Evolutionary conservation across 2,888 invertebrate species (phyloP).

Genomic region (Sturmia bella): DNA sequence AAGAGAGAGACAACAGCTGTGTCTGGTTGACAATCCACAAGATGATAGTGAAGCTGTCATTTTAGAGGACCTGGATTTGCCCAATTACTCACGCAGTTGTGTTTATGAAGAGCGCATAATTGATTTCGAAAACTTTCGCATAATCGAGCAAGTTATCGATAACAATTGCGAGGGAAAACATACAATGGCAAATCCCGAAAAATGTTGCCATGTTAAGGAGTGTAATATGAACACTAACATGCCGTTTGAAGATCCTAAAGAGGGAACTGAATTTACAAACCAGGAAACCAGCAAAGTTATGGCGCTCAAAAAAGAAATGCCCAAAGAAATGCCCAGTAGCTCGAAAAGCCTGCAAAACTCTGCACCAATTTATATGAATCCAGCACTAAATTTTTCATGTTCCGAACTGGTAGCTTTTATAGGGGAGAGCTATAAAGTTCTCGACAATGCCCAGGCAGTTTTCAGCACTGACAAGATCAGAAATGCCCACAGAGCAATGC

Average conservation of each 20-base stretch:
- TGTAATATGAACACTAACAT: neutral
- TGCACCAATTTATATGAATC: slow-evolving; percentile 48
- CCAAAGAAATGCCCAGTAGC: slow-evolving; percentile 14
- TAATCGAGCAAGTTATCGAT: slow-evolving; percentile 79
- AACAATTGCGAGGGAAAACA: slow-evolving; percentile 71
- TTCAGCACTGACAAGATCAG: slow-evolving; percentile 40
- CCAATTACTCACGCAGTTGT: slow-evolving; percentile 66
- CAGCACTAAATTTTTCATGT: slow-evolving; percentile 73
- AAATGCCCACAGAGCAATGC: slow-evolving; percentile 2
- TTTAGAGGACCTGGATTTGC: slow-evolving; percentile 58
- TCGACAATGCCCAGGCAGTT: slow-evolving; percentile 72
- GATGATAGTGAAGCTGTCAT: neutral
- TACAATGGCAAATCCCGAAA: slow-evolving; percentile 23
- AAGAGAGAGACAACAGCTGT: neutral
- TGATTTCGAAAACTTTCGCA: slow-evolving; percentile 78
- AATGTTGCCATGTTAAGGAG: slow-evolving; percentile 35
- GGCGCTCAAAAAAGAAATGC: neutral
- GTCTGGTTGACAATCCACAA: neutral
- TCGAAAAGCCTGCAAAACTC: neutral
- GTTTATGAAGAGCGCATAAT: slow-evolving; percentile 74
- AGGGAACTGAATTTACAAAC: neutral
- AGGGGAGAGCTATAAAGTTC: slow-evolving; percentile 76
- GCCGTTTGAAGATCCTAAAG: neutral
- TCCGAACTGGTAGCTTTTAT: slow-evolving; percentile 77
- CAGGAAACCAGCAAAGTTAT: slow-evolving; percentile 2